Evolutionary conservation across 2,888 invertebrate genomes (phyloP).

Genomic region (Hyles lineata): DNA sequence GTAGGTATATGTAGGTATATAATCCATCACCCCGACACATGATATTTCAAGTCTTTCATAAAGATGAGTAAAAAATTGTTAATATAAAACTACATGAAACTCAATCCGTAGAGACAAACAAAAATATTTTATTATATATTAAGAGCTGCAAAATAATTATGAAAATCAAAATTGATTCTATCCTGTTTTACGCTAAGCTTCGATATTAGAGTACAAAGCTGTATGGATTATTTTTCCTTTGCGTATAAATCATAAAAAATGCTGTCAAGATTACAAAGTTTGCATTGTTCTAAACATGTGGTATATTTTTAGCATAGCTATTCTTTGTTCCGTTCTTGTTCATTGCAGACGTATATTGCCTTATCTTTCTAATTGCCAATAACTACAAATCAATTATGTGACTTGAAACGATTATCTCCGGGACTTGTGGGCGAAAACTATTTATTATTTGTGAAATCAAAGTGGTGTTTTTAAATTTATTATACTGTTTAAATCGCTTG

Average conservation of each 20-base stretch:
- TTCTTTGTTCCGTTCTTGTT: slow-evolving; percentile 1
- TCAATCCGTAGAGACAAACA: too few species aligned
- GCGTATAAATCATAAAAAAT: not conserved
- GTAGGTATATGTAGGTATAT: too few species aligned
- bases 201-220: not conserved
- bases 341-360: not conserved
- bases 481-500: not conserved
- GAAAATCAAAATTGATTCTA: too few species aligned
- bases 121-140: too few species aligned
- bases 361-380: not conserved
- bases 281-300: not conserved
- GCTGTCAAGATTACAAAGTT: not conserved
- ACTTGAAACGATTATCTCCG: not conserved
- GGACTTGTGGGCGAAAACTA: not conserved
- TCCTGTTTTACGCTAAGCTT: too few species aligned
- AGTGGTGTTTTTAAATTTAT: not conserved
- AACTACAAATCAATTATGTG: not conserved
- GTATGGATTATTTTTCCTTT: not conserved
- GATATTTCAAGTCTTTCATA: too few species aligned
- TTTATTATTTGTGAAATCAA: not conserved
- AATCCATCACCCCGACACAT: too few species aligned
- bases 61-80: too few species aligned
- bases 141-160: too few species aligned
- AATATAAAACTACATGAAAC: too few species aligned
- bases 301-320: not conserved